Conservation (phyloP, 2,888 invertebrate genomes). For the Perizoma affinitatum region DNA sequence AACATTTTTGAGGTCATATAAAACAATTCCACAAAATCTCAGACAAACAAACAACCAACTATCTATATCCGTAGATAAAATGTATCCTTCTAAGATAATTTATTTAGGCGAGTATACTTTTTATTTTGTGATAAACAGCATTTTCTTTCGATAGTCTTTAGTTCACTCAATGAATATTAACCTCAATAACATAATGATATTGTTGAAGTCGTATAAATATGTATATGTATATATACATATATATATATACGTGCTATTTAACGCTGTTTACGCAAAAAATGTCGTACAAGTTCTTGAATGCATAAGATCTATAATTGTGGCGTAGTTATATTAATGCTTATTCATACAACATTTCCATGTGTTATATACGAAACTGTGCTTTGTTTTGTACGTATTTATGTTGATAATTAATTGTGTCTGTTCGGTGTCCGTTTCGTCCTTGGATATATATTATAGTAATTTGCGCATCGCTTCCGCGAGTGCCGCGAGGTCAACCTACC, state of each 20-base stretch:
- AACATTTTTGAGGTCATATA: too few species aligned
- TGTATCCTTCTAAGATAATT: too few species aligned
- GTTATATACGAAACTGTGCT: conserved; percentile 19
- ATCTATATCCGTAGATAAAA: too few species aligned
- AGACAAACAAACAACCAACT: too few species aligned
- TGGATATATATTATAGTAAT: conserved; percentile 66
- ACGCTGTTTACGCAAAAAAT: conserved; percentile 9
- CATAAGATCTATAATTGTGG: conserved; percentile 12
- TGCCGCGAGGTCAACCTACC: conserved; percentile 53
- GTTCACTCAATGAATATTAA: too few species aligned
- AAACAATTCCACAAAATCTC: too few species aligned
- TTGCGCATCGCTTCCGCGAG: conserved; percentile 77
- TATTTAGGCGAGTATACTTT: too few species aligned
- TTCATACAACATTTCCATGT: conserved; percentile 6
- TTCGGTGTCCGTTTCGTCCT: conserved; percentile 53
- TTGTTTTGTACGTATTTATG: conserved; percentile 30
- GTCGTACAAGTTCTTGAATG: conserved; percentile 16
- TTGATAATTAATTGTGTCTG: conserved; percentile 45
- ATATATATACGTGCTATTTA: neutral
- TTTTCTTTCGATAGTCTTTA: too few species aligned
- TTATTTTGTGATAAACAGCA: too few species aligned
- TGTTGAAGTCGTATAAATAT: too few species aligned
- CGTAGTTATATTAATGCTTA: conserved; percentile 16
- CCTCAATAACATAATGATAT: too few species aligned
- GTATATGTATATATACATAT: too few species aligned